Base-by-base conservation (phyloP, 1,140 invertebrate species). In the Glomeris maerens region DNA sequence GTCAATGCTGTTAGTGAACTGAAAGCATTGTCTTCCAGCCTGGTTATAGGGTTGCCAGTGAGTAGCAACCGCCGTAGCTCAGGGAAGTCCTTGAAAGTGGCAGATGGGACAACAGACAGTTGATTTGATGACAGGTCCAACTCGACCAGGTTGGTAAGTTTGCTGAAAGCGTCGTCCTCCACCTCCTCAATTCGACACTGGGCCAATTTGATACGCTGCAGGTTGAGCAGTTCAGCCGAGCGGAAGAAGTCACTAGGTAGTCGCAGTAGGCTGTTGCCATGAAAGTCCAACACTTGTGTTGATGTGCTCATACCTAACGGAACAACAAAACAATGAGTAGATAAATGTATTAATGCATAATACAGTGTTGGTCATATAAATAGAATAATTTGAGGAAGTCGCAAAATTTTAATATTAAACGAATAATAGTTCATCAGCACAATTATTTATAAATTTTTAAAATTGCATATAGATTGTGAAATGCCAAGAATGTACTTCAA, bases 251-350 rank as follows among this genome's bases (percentile, higher is more conserved):
- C 82, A 31, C 76, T 74, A 5, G 83, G 76, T 29, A 93, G 71
- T 50, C 81, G 78, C 57, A 83, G 80, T 53, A 93, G 73, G 63
- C 85, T 80, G 66, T 91, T 92, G 44, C 80, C 80, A 50, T 84
- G 87, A 62, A 86, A 74, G 66, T 91, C 84, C 57, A 93, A 68
- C 53, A 93, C 86, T 72, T 93, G 89, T 3, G 87, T 91, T 57
- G 80, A 84, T 3, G 80, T 74, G 65, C 89, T 83, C 45, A 91
- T 79, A 52, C 76, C 78, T 50, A 81, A 78, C 1, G 88, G 89
- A 51, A 93, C 79, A 29, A 77, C 79, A 54, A 82, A 84, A 41
- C 92, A 73, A 29, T 74, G 77, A n/a, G 81, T 77, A 65, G n/a
- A n/a, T n/a, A n/a, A n/a, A n/a, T n/a, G n/a, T n/a, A n/a, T n/a